Conservation (phyloP, 92 coral and sea anemone genomes). For the Porites divaricata region DNA sequence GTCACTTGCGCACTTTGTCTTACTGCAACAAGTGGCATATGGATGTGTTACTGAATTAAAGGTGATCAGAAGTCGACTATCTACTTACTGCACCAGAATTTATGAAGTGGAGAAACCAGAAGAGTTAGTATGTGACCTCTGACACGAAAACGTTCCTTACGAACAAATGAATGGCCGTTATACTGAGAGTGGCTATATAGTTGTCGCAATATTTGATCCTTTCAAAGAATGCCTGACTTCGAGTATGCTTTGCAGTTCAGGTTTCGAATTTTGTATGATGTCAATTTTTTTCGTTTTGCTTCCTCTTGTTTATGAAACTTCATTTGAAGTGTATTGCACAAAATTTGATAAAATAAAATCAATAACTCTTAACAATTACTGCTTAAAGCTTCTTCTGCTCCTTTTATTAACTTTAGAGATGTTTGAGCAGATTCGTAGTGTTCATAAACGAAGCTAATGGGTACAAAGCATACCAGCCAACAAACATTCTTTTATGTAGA, state of each 20-base stretch:
- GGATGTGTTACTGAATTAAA: too few species aligned
- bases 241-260: too few species aligned
- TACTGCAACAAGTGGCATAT: too few species aligned
- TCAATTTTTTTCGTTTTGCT: neutral
- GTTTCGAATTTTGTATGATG: slow-evolving; percentile 8
- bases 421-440: slow-evolving; percentile 28
- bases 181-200: slow-evolving; percentile 16
- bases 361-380: slow-evolving; percentile 13
- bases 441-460: slow-evolving; percentile 20
- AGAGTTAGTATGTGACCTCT: too few species aligned
- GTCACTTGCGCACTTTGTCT: too few species aligned
- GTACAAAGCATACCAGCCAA: slow-evolving; percentile 12
- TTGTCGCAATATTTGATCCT: slow-evolving; percentile 9
- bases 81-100: too few species aligned
- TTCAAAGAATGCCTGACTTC: slow-evolving; percentile 19
- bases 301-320: slow-evolving; percentile 18
- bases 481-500: slow-evolving; percentile 2
- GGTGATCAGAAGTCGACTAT: too few species aligned
- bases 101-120: too few species aligned
- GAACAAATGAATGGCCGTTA: neutral
- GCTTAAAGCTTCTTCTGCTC: slow-evolving; percentile 30
- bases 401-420: slow-evolving; percentile 20
- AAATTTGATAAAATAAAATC: slow-evolving; percentile 15
- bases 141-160: too few species aligned
- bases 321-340: slow-evolving; percentile 5